Evolutionary conservation across 2,888 invertebrate genomes (phyloP).

Genomic region (Pyrocoelia pectoralis): DNA sequence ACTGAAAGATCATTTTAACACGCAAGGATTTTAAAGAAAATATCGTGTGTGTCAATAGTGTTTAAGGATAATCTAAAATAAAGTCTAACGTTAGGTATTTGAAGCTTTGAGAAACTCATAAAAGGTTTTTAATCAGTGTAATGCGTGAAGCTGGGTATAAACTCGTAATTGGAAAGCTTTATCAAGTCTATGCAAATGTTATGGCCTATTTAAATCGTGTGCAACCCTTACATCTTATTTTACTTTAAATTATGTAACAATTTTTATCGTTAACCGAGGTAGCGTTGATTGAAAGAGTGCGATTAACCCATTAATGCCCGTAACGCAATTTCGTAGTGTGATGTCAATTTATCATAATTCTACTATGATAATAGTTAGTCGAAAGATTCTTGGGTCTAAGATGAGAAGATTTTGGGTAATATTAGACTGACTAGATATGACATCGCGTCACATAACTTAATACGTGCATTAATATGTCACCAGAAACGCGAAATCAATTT

Average conservation of each 20-base stretch:
- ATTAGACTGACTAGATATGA: constrained; percentile 46
- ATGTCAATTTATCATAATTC: constrained; percentile 56
- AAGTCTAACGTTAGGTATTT: constrained; percentile 5
- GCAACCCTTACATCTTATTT: constrained; percentile 4
- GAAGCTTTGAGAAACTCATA: constrained; percentile 20
- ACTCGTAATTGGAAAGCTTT: constrained; percentile 49
- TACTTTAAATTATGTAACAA: constrained; percentile 14
- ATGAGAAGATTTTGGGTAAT: constrained; percentile 43
- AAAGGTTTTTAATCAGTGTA: constrained; percentile 45
- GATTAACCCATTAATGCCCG: constrained; percentile 55
- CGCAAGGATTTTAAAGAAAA: background rate
- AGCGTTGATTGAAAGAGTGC: constrained; percentile 14
- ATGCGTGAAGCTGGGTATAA: constrained; percentile 43
- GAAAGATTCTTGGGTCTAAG: constrained; percentile 41
- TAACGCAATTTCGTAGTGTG: constrained; percentile 55
- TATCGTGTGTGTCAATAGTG: background rate
- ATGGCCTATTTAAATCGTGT: constrained; percentile 29
- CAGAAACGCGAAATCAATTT: constrained; percentile 60
- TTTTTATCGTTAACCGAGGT: background rate
- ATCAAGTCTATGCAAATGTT: constrained; percentile 49
- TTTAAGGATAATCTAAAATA: constrained; percentile 8
- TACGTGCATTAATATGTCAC: constrained; percentile 61
- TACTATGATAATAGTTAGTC: constrained; percentile 50
- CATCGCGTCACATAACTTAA: constrained; percentile 56
- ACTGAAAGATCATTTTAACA: background rate